Evolutionary conservation across 2,797 vertebrate species (phyloP).

Genomic region (Columba guinea): DNA sequence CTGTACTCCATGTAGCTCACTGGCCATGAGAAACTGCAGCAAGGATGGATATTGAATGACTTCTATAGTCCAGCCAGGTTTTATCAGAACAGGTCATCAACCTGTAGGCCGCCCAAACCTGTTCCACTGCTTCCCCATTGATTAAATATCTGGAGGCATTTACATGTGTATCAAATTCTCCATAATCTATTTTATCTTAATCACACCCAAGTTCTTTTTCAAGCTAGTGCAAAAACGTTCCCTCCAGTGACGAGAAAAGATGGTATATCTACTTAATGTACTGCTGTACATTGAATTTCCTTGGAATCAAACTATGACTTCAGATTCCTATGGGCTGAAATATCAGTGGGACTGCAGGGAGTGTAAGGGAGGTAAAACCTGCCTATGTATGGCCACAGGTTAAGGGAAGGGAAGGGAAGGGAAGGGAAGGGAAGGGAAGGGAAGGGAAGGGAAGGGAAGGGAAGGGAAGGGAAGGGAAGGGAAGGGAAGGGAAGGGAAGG

Average conservation of each 20-base stretch:
- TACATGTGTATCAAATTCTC: conserved; percentile 31
- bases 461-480: no score
- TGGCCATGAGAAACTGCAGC: conserved; percentile 26
- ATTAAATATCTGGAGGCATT: conserved; percentile 33
- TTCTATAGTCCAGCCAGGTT: conserved; percentile 18
- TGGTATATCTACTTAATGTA: background rate
- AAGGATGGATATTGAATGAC: conserved; percentile 12
- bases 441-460: no score
- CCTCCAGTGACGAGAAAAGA: background rate
- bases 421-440: no score
- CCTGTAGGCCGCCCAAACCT: conserved; percentile 17
- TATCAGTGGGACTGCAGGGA: background rate
- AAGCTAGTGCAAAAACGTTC: conserved; percentile 19
- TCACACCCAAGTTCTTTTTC: conserved; percentile 45
- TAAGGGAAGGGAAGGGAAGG: no score
- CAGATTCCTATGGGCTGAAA: conserved; percentile 12
- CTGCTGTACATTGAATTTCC: background rate
- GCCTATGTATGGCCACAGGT: background rate
- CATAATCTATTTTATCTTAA: conserved; percentile 47
- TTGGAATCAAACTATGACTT: background rate
- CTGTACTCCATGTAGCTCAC: background rate
- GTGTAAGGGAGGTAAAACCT: background rate
- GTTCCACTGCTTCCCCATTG: conserved; percentile 42
- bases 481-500: no score
- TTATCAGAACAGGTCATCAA: conserved; percentile 33